Percentiles rank a stretch among this genome's conserved stretches.
phyloP scores from a whole-genome alignment of 1,140 invertebrate genomes.

The Drosophila mayri region DNA sequence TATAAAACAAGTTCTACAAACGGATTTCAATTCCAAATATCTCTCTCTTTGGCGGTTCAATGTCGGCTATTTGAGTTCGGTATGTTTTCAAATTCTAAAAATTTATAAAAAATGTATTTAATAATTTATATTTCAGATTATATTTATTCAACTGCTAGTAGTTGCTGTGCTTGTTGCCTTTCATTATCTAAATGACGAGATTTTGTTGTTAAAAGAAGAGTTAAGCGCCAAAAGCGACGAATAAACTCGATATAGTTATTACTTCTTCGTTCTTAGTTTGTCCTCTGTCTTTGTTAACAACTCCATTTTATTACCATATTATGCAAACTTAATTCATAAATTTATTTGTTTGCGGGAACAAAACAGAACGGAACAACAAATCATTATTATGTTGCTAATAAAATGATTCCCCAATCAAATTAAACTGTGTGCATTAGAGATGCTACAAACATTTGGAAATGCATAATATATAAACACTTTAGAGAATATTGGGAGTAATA shows the following conservation, averaged over 20 bases:
- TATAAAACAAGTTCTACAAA: conserved; percentile 28
- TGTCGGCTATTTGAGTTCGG: conserved; percentile 38
- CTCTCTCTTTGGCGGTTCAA: conserved; percentile 39
- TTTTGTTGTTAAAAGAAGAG: conserved; percentile 44
- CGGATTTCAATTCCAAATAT: conserved; percentile 32
- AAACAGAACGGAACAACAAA: conserved; percentile 49
- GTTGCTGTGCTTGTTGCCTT: conserved; percentile 56
- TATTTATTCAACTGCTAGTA: conserved; percentile 34
- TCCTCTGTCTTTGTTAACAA: conserved; percentile 5
- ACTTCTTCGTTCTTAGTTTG: not conserved
- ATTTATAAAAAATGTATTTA: not conserved
- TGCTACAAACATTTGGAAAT: conserved; percentile 7
- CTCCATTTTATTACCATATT: conserved; percentile 42
- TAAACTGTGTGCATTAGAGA: conserved; percentile 51
- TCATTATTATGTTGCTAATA: conserved; percentile 71
- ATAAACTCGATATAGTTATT: not conserved
- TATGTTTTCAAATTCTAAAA: not conserved
- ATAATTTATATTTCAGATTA: conserved; percentile 29
- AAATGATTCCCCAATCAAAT: conserved; percentile 70
- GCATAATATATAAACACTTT: not conserved
- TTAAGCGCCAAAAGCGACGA: conserved; percentile 51
- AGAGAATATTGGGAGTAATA: not conserved
- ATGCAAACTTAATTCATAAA: conserved; percentile 65
- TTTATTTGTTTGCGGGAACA: conserved; percentile 41
- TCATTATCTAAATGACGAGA: conserved; percentile 66